phyloP scores from a whole-genome alignment of 30 jellyfish, hydroid and myxozoan genomes.

The Calvadosia cruxmelitensis region DNA sequence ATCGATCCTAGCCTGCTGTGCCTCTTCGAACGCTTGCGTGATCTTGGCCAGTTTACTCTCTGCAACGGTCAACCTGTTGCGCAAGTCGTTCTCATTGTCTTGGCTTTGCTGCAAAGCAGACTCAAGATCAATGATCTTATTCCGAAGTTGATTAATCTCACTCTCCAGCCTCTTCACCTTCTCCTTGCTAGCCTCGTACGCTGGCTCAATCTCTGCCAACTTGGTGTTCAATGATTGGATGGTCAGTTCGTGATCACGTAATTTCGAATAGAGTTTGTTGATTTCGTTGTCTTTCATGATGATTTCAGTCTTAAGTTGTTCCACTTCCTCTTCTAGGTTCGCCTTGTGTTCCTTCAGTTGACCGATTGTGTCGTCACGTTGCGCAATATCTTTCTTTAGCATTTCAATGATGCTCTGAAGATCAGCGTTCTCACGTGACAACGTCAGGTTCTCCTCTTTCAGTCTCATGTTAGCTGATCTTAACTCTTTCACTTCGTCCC shows the following conservation, averaged over 20 bases:
- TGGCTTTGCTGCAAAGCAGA: slow-evolving; percentile 60
- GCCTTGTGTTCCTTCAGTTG: slow-evolving; percentile 53
- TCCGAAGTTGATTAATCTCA: slow-evolving; percentile 28
- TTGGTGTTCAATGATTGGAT: slow-evolving; percentile 58
- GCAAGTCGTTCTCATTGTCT: slow-evolving; percentile 59
- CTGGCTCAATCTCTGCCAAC: slow-evolving; percentile 92
- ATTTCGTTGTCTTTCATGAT: slow-evolving; percentile 55
- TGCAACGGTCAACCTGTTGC: slow-evolving; percentile 41
- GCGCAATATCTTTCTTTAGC: slow-evolving; percentile 51
- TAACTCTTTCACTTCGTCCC: slow-evolving; percentile 50
- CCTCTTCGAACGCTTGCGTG: slow-evolving; percentile 68
- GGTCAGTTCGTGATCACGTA: slow-evolving; percentile 66
- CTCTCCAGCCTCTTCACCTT: slow-evolving; percentile 61
- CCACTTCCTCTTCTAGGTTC: slow-evolving; percentile 58
- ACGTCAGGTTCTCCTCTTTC: slow-evolving; percentile 53
- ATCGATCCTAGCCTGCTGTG: slow-evolving; percentile 50
- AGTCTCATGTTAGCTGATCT: slow-evolving; percentile 37
- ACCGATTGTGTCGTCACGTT: slow-evolving; percentile 53
- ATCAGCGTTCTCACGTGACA: slow-evolving; percentile 57
- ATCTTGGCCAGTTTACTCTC: slow-evolving; percentile 74
- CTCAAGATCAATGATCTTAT: slow-evolving; percentile 62
- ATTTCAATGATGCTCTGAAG: slow-evolving; percentile 40
- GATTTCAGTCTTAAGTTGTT: slow-evolving; percentile 57
- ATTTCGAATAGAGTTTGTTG: slow-evolving; percentile 48
- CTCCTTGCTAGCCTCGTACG: slow-evolving; percentile 73